A percentile compares a stretch with the other conserved stretches of the same genome.
phyloP scores from a whole-genome alignment of 2,888 invertebrate species.

The Diarsia rubi region DNA sequence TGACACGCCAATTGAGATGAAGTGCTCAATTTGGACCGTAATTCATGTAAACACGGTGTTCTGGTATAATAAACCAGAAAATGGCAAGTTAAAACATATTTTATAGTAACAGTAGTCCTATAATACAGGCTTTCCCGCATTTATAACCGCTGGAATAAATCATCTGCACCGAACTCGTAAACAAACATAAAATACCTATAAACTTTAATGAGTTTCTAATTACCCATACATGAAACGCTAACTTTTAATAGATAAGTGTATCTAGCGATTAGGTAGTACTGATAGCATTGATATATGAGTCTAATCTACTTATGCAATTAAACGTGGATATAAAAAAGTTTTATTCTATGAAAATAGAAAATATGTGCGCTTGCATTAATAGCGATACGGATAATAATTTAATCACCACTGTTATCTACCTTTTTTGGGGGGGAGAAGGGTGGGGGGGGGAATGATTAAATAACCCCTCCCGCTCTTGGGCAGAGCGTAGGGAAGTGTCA shows the following conservation, averaged over 20 bases:
- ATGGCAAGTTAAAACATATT: conserved; percentile 27
- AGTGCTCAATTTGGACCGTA: conserved; percentile 41
- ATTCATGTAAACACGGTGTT: conserved; percentile 42
- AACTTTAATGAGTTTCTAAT: conserved; percentile 36
- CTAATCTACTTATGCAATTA: not conserved
- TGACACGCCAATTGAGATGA: conserved; percentile 42
- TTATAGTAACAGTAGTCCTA: conserved; percentile 17
- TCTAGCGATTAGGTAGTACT: not conserved
- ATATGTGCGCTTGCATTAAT: not conserved
- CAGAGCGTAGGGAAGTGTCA: too few species aligned
- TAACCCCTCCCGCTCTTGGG: too few species aligned
- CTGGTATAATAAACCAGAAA: conserved; percentile 46
- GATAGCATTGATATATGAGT: not conserved
- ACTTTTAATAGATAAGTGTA: not conserved
- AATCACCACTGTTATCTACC: not conserved
- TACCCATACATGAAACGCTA: conserved; percentile 10
- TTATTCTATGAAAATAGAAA: not conserved
- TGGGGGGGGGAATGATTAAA: too few species aligned
- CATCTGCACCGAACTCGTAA: conserved; percentile 9
- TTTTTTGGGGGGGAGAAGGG: too few species aligned
- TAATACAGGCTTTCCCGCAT: conserved; percentile 34
- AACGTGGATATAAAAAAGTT: conserved; percentile 9
- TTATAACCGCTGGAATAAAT: conserved; percentile 34
- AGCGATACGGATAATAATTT: not conserved
- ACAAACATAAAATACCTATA: conserved; percentile 29